A percentile compares a stretch with the other conserved stretches of the same genome.
phyloP scores from a whole-genome alignment of 2,888 invertebrate species.

The Osmoderma eremita region DNA sequence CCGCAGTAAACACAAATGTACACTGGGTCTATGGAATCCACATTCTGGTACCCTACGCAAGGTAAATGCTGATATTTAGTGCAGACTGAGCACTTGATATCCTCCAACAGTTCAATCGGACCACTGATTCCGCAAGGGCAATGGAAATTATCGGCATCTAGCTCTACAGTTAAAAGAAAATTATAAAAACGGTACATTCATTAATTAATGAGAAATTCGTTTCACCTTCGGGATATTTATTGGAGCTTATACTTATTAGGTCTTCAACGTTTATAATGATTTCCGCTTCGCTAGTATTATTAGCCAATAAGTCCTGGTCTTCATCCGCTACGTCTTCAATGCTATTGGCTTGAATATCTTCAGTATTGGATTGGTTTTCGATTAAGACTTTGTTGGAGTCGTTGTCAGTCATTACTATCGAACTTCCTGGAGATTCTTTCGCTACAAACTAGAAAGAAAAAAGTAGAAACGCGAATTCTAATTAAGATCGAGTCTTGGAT shows the following conservation, averaged over 20 bases:
- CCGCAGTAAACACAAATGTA: slow-evolving; percentile 9
- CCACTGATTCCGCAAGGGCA: neutral
- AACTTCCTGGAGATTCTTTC: neutral
- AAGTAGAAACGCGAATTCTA: no score
- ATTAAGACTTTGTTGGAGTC: neutral
- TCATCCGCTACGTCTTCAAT: no score
- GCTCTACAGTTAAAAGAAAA: neutral
- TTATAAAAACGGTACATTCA: neutral
- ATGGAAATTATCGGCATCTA: neutral
- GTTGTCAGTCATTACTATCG: neutral
- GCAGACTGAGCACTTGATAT: slow-evolving; percentile 4
- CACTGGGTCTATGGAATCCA: neutral
- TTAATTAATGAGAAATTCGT: neutral
- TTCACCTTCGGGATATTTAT: no score
- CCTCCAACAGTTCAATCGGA: neutral
- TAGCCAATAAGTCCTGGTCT: no score
- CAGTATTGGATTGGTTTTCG: no score
- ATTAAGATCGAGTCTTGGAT: no score
- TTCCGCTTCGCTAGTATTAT: neutral
- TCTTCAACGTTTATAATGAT: neutral
- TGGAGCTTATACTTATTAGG: neutral
- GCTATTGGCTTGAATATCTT: neutral
- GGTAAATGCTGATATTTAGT: slow-evolving; percentile 10
- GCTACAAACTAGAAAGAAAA: neutral
- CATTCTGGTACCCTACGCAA: neutral